These are phyloP conservation scores for Sycophaga agraensis DNA, from an alignment of 1,140 invertebrate species.

Conservation along the genomic window DNA sequence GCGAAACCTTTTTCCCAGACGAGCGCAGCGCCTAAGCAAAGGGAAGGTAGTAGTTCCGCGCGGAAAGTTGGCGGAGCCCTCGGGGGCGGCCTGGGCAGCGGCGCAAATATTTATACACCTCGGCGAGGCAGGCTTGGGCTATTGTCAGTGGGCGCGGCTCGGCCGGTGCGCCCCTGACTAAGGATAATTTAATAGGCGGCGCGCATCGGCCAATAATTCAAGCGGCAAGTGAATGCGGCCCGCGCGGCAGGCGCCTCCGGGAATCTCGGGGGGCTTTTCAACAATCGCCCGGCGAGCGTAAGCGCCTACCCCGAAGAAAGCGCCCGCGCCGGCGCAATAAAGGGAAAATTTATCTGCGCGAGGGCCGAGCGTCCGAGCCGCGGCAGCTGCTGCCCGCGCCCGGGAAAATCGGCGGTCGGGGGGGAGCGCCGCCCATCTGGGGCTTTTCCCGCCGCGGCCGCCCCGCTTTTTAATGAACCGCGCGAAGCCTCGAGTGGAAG, in stretches of 20 bases:
- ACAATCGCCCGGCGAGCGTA: not conserved
- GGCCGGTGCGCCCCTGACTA: not conserved
- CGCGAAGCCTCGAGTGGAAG: conserved; percentile 24
- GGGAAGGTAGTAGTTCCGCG: too few species aligned
- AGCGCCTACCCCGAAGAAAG: not conserved
- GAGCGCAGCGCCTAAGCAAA: too few species aligned
- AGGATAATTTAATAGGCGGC: conserved; percentile 12
- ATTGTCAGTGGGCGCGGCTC: too few species aligned
- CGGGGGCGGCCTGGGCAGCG: too few species aligned
- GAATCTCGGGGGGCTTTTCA: conserved; percentile 1
- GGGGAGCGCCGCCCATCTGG: conserved; percentile 15
- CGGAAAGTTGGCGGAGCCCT: too few species aligned
- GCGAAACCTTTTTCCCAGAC: too few species aligned
- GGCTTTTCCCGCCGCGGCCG: not conserved
- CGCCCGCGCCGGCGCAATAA: not conserved
- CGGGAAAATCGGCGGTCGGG: conserved; percentile 20
- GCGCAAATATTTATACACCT: too few species aligned
- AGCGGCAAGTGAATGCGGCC: not conserved
- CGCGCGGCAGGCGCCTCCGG: not conserved
- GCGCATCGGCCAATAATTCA: not conserved
- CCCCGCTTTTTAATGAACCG: conserved; percentile 15
- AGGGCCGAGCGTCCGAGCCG: too few species aligned
- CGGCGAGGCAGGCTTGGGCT: too few species aligned
- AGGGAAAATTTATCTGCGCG: too few species aligned
- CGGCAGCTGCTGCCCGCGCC: too few species aligned